Percentiles rank a stretch among this genome's conserved stretches.
Conservation (phyloP, 1,140 invertebrate genomes). For the Idris sp. region DNA sequence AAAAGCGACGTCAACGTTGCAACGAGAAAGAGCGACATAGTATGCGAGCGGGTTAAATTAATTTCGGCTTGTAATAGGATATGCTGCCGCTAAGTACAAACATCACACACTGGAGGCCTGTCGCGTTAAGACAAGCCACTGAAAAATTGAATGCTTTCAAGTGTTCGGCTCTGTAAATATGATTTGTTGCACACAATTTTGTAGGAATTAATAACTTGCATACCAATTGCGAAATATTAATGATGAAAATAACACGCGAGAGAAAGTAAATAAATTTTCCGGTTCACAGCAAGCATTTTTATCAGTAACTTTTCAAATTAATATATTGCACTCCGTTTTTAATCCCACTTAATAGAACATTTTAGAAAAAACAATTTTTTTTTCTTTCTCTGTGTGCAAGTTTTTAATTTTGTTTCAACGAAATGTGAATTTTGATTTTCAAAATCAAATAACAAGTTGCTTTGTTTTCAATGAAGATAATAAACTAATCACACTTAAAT, state of each 20-base stretch:
- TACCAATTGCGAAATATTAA: slow-evolving; percentile 13
- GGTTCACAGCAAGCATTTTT: too few species aligned
- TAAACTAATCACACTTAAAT: too few species aligned
- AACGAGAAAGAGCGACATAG: slow-evolving; percentile 11
- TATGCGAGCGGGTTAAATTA: slow-evolving; percentile 39
- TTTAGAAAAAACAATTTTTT: too few species aligned
- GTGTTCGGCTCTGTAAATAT: slow-evolving; percentile 24
- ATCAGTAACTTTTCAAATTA: too few species aligned
- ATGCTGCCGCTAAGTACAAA: slow-evolving; percentile 32
- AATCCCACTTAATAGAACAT: too few species aligned
- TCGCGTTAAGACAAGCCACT: slow-evolving; percentile 4
- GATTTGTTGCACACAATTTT: slow-evolving; percentile 46
- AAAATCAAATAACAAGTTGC: too few species aligned
- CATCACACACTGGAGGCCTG: slow-evolving; percentile 23
- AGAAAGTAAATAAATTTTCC: too few species aligned
- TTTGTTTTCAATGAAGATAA: too few species aligned
- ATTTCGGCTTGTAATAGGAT: slow-evolving; percentile 53
- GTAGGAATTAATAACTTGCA: slow-evolving; percentile 25
- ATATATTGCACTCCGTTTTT: too few species aligned
- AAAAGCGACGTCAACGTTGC: slow-evolving; percentile 1
- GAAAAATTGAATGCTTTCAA: slow-evolving; percentile 36
- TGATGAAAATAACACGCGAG: slow-evolving; percentile 7
- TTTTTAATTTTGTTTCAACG: too few species aligned
- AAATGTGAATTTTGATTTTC: too few species aligned
- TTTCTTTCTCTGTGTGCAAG: too few species aligned